phyloP scores from a whole-genome alignment of 2,113 vertebrate species.

The Aphelocoma coerulescens region DNA sequence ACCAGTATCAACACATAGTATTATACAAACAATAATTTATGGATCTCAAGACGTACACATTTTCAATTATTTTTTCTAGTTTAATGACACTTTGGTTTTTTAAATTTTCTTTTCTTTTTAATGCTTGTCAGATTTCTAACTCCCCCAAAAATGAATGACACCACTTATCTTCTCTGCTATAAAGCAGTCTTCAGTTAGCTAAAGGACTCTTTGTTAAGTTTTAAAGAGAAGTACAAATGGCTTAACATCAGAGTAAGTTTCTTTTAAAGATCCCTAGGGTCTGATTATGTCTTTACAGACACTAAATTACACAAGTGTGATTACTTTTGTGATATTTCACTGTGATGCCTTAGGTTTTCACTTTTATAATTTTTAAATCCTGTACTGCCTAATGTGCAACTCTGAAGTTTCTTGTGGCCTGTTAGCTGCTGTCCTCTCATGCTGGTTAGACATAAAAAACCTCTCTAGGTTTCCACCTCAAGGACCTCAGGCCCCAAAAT shows the following conservation, averaged over 20 bases:
- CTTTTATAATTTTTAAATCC: too few species aligned
- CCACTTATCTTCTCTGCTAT: background rate
- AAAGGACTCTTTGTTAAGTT: background rate
- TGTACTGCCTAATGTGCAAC: too few species aligned
- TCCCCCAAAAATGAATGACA: background rate
- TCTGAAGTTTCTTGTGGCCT: too few species aligned
- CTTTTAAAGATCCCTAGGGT: background rate
- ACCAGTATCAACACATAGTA: background rate
- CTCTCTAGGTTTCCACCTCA: too few species aligned
- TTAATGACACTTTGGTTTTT: background rate
- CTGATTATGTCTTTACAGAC: background rate
- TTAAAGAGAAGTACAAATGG: background rate
- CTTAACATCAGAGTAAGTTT: background rate
- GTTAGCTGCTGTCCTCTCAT: too few species aligned
- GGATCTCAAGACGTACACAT: background rate
- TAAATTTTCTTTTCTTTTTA: background rate
- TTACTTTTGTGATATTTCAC: background rate
- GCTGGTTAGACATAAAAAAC: too few species aligned
- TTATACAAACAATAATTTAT: background rate
- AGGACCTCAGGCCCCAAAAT: too few species aligned
- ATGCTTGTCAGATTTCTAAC: background rate
- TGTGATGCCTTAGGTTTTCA: too few species aligned
- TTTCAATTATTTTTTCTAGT: background rate
- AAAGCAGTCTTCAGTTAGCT: background rate
- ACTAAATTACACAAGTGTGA: background rate